phyloP scores from a whole-genome alignment of 1,140 invertebrate species.

The Calephelis virginiensis region DNA sequence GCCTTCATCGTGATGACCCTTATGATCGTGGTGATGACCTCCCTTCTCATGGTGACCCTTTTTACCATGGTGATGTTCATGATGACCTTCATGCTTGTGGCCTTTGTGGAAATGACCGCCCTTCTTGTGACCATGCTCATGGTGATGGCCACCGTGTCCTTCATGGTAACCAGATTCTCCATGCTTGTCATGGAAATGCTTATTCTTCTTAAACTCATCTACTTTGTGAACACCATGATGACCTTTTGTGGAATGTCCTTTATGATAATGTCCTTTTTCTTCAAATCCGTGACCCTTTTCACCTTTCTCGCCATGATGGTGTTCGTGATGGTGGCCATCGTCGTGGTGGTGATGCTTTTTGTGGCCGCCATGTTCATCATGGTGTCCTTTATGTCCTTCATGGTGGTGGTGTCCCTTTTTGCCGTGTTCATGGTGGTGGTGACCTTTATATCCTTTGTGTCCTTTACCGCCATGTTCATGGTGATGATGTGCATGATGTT shows the following conservation, averaged over 20 bases:
- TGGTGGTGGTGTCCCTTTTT: slow-evolving; percentile 86
- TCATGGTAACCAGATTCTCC: slow-evolving; percentile 84
- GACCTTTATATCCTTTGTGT: slow-evolving; percentile 78
- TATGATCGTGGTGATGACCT: slow-evolving; percentile 71
- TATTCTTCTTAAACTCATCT: slow-evolving; percentile 82
- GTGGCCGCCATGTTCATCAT: slow-evolving; percentile 84
- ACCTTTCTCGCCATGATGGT: slow-evolving; percentile 83
- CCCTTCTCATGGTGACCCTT: slow-evolving; percentile 78
- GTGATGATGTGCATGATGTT: slow-evolving; percentile 71
- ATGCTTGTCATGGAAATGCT: slow-evolving; percentile 85
- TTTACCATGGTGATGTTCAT: slow-evolving; percentile 84
- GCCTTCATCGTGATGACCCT: slow-evolving; percentile 76
- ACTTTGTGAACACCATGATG: slow-evolving; percentile 86
- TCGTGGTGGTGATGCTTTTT: slow-evolving; percentile 87
- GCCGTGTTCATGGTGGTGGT: slow-evolving; percentile 83
- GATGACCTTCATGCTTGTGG: slow-evolving; percentile 81
- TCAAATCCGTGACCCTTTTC: slow-evolving; percentile 81
- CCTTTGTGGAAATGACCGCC: slow-evolving; percentile 84
- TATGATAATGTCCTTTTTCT: slow-evolving; percentile 83
- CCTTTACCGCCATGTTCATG: slow-evolving; percentile 77
- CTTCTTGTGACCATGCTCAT: slow-evolving; percentile 83
- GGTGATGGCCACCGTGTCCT: slow-evolving; percentile 82
- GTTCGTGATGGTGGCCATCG: slow-evolving; percentile 85
- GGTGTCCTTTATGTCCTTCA: slow-evolving; percentile 83
- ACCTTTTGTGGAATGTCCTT: slow-evolving; percentile 87